Evolutionary conservation across 1,140 invertebrate species (phyloP).

Genomic region (Melipona quadrifasciata): DNA sequence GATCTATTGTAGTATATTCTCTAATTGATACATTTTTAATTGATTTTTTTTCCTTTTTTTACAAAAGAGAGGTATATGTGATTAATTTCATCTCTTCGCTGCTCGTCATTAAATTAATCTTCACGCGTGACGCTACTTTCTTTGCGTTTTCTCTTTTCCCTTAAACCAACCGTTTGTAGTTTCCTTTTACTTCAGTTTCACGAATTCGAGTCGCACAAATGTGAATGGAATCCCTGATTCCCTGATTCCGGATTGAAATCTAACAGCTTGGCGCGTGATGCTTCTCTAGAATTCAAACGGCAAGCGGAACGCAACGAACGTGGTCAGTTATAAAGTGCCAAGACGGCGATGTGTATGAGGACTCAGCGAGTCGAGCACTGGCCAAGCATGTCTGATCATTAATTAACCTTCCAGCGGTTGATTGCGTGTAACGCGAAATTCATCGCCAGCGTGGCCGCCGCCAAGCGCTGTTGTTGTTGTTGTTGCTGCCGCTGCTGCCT

Average conservation of each 20-base stretch:
- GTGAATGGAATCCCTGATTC: conserved; percentile 18
- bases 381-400: conserved; percentile 61
- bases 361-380: conserved; percentile 21
- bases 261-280: conserved; percentile 28
- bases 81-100: conserved; percentile 44
- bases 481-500: conserved; percentile 25
- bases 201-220: conserved; percentile 17
- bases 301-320: conserved; percentile 46
- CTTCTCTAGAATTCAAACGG: conserved; percentile 38
- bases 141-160: too few relatives aligned
- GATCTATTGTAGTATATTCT: neutral
- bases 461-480: conserved; percentile 23
- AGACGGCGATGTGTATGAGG: conserved; percentile 47
- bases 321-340: conserved; percentile 41
- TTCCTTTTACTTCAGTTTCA: neutral
- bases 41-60: too few relatives aligned
- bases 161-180: neutral
- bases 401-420: conserved; percentile 66
- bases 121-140: conserved; percentile 7
- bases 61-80: conserved; percentile 18
- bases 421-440: conserved; percentile 72
- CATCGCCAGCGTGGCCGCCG: conserved; percentile 50
- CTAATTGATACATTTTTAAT: neutral
- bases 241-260: conserved; percentile 23
- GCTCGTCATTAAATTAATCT: conserved; percentile 55